phyloP scores from a whole-genome alignment of 2,113 vertebrate species.

The Bubo scandiacus region DNA sequence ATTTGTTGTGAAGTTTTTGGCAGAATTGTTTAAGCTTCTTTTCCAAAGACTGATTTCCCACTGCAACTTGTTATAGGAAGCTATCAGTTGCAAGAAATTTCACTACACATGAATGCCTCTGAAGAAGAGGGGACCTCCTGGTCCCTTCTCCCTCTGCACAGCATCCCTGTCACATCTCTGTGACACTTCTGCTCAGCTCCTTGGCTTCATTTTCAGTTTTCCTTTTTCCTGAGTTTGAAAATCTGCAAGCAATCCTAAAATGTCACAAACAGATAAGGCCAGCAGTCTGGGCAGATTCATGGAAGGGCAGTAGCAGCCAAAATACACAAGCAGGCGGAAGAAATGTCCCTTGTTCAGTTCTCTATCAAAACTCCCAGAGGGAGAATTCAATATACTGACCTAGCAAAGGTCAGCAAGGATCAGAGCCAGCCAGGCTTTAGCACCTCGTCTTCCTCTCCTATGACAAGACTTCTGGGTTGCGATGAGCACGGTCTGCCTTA shows the following conservation, averaged over 20 bases:
- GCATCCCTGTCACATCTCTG: not conserved
- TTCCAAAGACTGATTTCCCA: not conserved
- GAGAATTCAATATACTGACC: not conserved
- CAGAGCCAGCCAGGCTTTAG: not conserved
- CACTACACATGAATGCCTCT: not conserved
- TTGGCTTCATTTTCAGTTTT: not conserved
- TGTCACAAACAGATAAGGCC: not conserved
- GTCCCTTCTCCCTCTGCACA: not conserved
- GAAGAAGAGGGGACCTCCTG: not conserved
- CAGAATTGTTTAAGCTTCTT: not conserved
- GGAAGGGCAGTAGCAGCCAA: not conserved
- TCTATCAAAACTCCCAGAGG: not conserved
- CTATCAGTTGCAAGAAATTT: not conserved
- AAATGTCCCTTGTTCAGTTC: not conserved
- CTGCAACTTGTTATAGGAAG: not conserved
- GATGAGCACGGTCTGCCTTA: not conserved
- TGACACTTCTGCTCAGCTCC: not conserved
- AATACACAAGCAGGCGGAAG: not conserved
- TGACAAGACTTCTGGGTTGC: not conserved
- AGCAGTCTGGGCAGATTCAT: not conserved
- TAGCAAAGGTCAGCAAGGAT: not conserved
- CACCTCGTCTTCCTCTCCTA: not conserved
- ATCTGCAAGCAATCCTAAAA: not conserved
- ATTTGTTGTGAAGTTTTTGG: conserved; percentile 44
- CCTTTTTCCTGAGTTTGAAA: not conserved